Conservation (phyloP, 1,140 invertebrate genomes). For the Temnothorax longispinosus region DNA sequence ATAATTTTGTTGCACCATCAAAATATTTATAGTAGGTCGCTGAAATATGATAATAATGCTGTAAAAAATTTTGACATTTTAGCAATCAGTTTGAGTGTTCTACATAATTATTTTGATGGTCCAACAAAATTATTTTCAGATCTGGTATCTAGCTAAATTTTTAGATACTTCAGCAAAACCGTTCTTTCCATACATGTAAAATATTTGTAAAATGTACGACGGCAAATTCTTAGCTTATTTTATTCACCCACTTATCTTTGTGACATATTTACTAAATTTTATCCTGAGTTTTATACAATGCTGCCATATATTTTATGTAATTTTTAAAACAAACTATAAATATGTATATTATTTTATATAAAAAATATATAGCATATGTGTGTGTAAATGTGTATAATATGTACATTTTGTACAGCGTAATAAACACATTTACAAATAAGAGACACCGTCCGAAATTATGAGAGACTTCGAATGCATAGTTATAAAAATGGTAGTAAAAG, state of each 20-base stretch:
- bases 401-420: background rate
- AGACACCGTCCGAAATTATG: background rate
- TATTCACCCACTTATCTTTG: background rate
- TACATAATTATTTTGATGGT: too few species aligned
- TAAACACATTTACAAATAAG: background rate
- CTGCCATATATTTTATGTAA: background rate
- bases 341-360: slow-evolving; percentile 13
- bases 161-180: too few species aligned
- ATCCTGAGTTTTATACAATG: background rate
- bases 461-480: background rate
- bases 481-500: background rate
- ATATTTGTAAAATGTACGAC: slow-evolving; percentile 1
- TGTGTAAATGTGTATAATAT: slow-evolving; percentile 3
- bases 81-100: too few species aligned
- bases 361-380: background rate
- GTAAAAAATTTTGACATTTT: too few species aligned
- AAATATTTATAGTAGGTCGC: too few species aligned
- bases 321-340: background rate
- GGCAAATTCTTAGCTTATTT: background rate
- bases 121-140: too few species aligned
- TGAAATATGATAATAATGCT: too few species aligned
- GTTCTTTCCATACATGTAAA: background rate
- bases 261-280: background rate
- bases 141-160: too few species aligned
- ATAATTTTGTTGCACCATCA: too few species aligned